phyloP scores from a whole-genome alignment of 2,888 invertebrate genomes.

The Eupelmus urozonus region DNA sequence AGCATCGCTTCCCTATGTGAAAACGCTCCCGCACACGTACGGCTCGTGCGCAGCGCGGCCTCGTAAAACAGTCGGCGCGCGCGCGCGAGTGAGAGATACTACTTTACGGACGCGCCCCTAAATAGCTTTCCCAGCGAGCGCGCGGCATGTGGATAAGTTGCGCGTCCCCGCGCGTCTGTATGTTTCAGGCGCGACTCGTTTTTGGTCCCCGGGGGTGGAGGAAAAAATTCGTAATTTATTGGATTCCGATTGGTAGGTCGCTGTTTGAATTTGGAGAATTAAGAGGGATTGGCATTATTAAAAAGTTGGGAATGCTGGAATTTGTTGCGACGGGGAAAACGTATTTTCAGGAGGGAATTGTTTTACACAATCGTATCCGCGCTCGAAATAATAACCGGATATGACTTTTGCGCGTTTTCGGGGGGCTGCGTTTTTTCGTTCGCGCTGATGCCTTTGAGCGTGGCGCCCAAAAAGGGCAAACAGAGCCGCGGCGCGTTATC shows the following conservation, averaged over 20 bases:
- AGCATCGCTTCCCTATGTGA: no score
- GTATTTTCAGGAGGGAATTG: no score
- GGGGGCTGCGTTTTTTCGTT: neutral
- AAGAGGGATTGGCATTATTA: no score
- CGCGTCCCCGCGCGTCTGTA: neutral
- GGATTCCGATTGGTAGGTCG: no score
- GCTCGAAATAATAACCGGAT: neutral
- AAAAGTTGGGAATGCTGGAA: neutral
- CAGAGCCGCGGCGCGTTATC: neutral
- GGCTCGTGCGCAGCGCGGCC: no score
- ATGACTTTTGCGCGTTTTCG: neutral
- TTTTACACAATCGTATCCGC: neutral
- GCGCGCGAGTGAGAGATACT: conserved; percentile 34
- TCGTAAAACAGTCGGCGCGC: conserved; percentile 53
- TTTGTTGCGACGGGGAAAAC: neutral
- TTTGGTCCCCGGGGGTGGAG: neutral
- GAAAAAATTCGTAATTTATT: neutral
- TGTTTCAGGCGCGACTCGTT: conserved; percentile 1
- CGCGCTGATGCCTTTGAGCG: neutral
- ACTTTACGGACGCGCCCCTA: conserved; percentile 48
- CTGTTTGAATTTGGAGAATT: no score
- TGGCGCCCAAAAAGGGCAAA: neutral
- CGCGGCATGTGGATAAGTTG: conserved; percentile 11
- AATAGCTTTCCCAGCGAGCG: conserved; percentile 28
- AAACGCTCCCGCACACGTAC: no score